These are phyloP conservation scores for Trichonephila clavipes DNA, from an alignment of 1,140 invertebrate genomes.

Conservation along the genomic window DNA sequence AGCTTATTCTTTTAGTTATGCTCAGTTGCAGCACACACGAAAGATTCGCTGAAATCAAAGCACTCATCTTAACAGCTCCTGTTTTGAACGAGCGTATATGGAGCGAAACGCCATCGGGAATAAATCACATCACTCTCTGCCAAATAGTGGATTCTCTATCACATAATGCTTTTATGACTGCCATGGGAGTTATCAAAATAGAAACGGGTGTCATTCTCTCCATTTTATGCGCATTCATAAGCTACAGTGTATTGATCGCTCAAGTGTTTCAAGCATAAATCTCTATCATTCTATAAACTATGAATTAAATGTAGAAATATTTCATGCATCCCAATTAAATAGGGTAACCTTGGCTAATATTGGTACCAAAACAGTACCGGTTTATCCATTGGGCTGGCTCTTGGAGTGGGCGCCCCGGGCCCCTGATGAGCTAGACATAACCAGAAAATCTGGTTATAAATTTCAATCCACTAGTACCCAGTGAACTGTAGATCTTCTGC, in stretches of 20 bases:
- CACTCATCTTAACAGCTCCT: background rate
- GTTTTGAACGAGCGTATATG: background rate
- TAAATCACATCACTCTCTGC: background rate
- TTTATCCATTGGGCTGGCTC: too few species aligned
- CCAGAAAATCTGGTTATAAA: too few species aligned
- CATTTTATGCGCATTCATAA: background rate
- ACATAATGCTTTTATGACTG: background rate
- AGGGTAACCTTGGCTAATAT: too few species aligned
- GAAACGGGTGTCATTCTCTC: background rate
- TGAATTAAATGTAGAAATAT: too few species aligned
- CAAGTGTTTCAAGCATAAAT: background rate
- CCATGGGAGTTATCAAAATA: slow-evolving; percentile 3
- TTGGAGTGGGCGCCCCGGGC: too few species aligned
- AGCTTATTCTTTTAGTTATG: background rate
- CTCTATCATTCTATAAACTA: background rate
- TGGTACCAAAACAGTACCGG: too few species aligned
- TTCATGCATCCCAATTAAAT: too few species aligned
- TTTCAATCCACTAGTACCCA: too few species aligned
- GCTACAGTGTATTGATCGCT: background rate
- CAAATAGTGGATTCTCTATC: background rate
- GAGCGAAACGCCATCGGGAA: background rate
- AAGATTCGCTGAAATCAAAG: background rate
- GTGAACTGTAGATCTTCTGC: too few species aligned
- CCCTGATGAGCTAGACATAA: too few species aligned
- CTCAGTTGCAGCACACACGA: background rate